Evolutionary conservation across 92 coral and sea anemone genomes (phyloP), one percentile per base, ranked within the genome.

Genomic region (Palythoa grandis): DNA sequence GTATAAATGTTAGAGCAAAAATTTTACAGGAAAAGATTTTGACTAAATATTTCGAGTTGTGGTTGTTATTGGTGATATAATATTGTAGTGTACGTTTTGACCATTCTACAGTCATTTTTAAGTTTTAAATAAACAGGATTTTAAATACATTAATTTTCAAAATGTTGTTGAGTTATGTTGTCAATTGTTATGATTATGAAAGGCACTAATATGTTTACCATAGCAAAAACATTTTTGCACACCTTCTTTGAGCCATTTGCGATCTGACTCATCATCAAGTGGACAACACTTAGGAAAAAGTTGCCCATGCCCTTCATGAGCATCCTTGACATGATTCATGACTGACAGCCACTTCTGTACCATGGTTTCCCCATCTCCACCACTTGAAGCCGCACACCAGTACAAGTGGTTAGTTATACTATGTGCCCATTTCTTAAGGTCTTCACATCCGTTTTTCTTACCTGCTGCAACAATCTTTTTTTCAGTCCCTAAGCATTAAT

Each of bases 391-490:
- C 3, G 87, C 78, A 14, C 78, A 70, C 87, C 87, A 83, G 68
- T 83, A 83, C 77, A 70, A 52, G 48, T 83, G 87, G 75, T 83
- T 83, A 19, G 68, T 70, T 52, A 70, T 83, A 40, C 69, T 70
- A 11, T 83, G 76, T 16, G 65, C 50, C 78, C 87, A 83, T 20
- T 83, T 22, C 23, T n/a, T 39, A 1, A 83, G 47, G 16, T 48
- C 56, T n/a, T 70, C 78, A 20, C 87, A 83, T 13, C 67, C 79
- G 24, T 70, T 83, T 56, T 83, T 73, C 68, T 83, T 70, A 0
- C 77, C 77, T 8, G 86, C 67, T 37, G 77, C 52, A 2, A 70
- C 66, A 11, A 76, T 76, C 23, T 76, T 76, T 20, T 76, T 76
- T 3, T 76, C 66, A 60, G 66, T 60, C 68, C 68, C 68, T 61